These are phyloP conservation scores for zebrafish (Danio rerio) DNA, from an alignment of 2,113 vertebrate species.

Conservation along the genomic window DNA sequence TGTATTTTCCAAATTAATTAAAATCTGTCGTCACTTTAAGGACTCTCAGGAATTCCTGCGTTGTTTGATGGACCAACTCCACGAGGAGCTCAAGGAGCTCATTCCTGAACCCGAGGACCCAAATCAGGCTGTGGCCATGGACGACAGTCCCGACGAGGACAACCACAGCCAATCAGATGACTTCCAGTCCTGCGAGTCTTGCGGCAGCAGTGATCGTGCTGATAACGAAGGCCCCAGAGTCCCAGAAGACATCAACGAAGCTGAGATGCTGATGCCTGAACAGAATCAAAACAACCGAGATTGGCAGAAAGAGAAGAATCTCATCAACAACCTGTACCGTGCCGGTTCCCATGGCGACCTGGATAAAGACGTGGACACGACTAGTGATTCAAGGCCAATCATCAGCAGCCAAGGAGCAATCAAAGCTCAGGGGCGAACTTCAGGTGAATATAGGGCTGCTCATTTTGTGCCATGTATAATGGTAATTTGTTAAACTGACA, in stretches of 20 bases:
- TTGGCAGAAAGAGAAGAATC: slow-evolving; percentile 89
- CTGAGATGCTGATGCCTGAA: slow-evolving; percentile 89
- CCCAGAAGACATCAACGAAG: slow-evolving; percentile 85
- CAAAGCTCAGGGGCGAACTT: slow-evolving; percentile 86
- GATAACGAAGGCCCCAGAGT: slow-evolving; percentile 77
- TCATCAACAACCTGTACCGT: slow-evolving; percentile 85
- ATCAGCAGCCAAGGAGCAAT: slow-evolving; percentile 90
- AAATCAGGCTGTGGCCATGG: slow-evolving; percentile 69
- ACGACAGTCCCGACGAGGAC: slow-evolving; percentile 84
- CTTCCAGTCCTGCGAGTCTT: slow-evolving; percentile 92
- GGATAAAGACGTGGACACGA: slow-evolving; percentile 87
- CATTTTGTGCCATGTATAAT: too few relatives aligned
- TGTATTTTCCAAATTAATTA: background rate
- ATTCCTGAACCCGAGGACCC: slow-evolving; percentile 83
- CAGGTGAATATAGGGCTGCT: slow-evolving; percentile 73
- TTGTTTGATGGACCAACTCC: slow-evolving; percentile 97
- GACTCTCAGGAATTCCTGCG: slow-evolving; percentile 98
- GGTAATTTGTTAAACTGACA: too few relatives aligned
- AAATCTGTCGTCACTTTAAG: slow-evolving; percentile 66
- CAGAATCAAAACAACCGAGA: slow-evolving; percentile 83
- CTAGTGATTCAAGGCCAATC: slow-evolving; percentile 78
- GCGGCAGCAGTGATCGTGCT: slow-evolving; percentile 84
- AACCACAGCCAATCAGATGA: slow-evolving; percentile 86
- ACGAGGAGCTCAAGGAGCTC: slow-evolving; percentile 94
- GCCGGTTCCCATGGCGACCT: slow-evolving; percentile 80